Percentiles rank a stretch among this genome's conserved stretches.
phyloP scores from a whole-genome alignment of 2,113 vertebrate genomes.

The Oostethus manadensis region DNA sequence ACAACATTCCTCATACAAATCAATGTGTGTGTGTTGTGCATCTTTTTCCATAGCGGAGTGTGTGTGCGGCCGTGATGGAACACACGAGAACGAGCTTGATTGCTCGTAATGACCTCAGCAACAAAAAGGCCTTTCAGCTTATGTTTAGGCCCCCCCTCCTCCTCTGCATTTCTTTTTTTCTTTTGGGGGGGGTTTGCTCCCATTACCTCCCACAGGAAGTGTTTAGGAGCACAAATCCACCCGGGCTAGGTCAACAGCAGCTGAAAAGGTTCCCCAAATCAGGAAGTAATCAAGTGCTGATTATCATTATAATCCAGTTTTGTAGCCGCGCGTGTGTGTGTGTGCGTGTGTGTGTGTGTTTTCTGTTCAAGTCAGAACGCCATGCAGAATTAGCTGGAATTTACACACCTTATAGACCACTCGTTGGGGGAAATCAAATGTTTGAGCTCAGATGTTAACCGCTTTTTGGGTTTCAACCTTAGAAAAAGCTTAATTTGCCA shows the following conservation, averaged over 20 bases:
- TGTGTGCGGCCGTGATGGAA: slow-evolving; percentile 1
- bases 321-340: slow-evolving; percentile 5
- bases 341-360: slow-evolving; percentile 1
- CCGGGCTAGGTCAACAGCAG: slow-evolving; percentile 57
- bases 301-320: slow-evolving; percentile 50
- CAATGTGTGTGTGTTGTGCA: slow-evolving; percentile 6
- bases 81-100: slow-evolving; percentile 40
- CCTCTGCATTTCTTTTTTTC: too few relatives aligned
- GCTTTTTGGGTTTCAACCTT: too few relatives aligned
- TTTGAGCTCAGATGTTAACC: too few relatives aligned
- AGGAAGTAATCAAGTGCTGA: slow-evolving; percentile 59
- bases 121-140: slow-evolving; percentile 54
- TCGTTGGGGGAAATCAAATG: too few relatives aligned
- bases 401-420: too few relatives aligned
- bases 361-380: too few relatives aligned
- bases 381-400: too few relatives aligned
- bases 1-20: slow-evolving; percentile 36
- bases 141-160: slow-evolving; percentile 21
- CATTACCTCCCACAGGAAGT: slow-evolving; percentile 63
- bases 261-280: slow-evolving; percentile 60
- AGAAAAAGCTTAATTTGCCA: too few relatives aligned
- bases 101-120: slow-evolving; percentile 49
- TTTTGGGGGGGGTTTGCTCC: too few relatives aligned
- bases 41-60: slow-evolving; percentile 12
- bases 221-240: slow-evolving; percentile 41